Evolutionary conservation across 2,113 vertebrate genomes (phyloP), one percentile per base, ranked within the genome.

Genomic region (Thomomys bottae): DNA sequence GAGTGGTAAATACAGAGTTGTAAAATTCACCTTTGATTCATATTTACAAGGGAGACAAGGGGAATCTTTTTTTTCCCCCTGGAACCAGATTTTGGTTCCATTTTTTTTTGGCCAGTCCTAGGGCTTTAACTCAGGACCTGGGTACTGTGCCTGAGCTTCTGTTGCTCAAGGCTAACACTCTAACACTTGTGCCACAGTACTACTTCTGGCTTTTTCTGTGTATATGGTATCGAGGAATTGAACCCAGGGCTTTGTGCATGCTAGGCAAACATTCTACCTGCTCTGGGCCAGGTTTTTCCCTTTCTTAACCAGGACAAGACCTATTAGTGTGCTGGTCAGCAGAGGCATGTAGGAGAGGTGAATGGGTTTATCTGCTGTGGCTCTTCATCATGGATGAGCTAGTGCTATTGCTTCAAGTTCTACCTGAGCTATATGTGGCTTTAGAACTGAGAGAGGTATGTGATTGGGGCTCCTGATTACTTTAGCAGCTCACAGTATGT

Each of bases 391-490:
- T 5, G 8, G 63, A 64, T 5, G 42, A 87, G 15, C 26, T 5
- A n/a, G 67, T 30, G 28, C 45, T 68, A 49, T 38, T 36, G 4
- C 49, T 67, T 21, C 17, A 32, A 54, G 45, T 61, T 40, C 0
- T 54, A 2, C 1, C 0, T 2, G 57, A 85, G 15, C n/a, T 34
- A 15, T 4, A 36, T 15, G 8, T 8, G 26, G 30, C 1, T 0
- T 26, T 67, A 18, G 68, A 76, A 38, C 36, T 63, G 57, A 28
- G 11, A 32, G 26, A 38, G 38, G 4, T 23, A 8, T 26, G 4
- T 30, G 18, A 5, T 30, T 73, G 5, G 21, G 17, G 2, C 18
- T 57, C 23, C 68, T 54, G 18, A 32, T 75, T 23, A 54, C 82
- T 75, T 34, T 23, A 36, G 30, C 14, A 68, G 72, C 6, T 77